Conservation (phyloP, 2,113 vertebrate genomes). For the Pelecanoides urinatrix region DNA sequence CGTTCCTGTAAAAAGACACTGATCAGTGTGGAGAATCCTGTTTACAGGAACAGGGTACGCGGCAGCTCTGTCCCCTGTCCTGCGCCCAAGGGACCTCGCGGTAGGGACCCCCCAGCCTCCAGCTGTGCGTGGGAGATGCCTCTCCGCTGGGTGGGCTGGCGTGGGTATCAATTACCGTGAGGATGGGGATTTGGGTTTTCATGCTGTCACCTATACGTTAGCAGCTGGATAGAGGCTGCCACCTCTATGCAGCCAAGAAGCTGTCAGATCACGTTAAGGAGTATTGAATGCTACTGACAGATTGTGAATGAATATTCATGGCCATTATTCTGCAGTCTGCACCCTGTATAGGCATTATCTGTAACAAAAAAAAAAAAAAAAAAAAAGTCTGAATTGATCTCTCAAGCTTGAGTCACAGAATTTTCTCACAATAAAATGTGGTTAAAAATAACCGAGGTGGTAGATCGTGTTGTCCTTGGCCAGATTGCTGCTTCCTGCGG, state of each 20-base stretch:
- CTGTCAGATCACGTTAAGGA: background rate
- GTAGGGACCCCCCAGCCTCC: background rate
- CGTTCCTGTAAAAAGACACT: background rate
- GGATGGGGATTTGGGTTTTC: background rate
- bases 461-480: background rate
- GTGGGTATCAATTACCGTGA: background rate
- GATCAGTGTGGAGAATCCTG: background rate
- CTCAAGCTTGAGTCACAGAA: background rate
- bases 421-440: background rate
- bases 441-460: background rate
- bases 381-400: background rate
- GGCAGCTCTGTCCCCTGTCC: background rate
- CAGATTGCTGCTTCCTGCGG: background rate
- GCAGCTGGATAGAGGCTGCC: background rate
- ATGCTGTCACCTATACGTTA: background rate
- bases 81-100: fast-evolving
- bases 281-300: background rate
- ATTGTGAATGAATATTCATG: background rate
- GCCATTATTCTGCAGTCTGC: background rate
- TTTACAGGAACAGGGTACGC: background rate
- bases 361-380: background rate
- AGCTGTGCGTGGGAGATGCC: fast-evolving
- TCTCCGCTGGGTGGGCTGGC: fast-evolving
- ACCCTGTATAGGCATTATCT: background rate
- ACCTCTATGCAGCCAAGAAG: background rate